Conservation (phyloP, 2,797 vertebrate genomes). For the Aeoliscus strigatus region DNA sequence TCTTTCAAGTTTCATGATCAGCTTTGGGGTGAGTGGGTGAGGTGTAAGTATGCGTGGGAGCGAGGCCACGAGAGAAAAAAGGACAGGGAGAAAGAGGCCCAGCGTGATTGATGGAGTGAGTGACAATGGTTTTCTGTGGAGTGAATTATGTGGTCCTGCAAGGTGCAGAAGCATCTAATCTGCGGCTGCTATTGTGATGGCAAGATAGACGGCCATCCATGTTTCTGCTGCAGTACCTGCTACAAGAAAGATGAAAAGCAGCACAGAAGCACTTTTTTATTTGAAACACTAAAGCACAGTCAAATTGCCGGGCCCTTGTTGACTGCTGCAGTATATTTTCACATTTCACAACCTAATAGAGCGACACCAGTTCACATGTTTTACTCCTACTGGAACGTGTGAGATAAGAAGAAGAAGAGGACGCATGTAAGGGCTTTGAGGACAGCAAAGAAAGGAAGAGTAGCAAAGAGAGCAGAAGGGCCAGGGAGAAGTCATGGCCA, state of each 20-base stretch:
- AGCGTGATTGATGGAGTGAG: slow-evolving; percentile 51
- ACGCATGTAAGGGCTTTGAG: not conserved
- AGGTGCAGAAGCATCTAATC: slow-evolving; percentile 53
- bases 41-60: slow-evolving; percentile 17
- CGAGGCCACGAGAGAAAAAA: slow-evolving; percentile 8
- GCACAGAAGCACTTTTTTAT: slow-evolving; percentile 11
- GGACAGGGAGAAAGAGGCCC: slow-evolving; percentile 10
- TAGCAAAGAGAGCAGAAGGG: slow-evolving; percentile 27
- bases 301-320: slow-evolving; percentile 14
- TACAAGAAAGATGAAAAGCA: slow-evolving; percentile 43
- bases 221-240: slow-evolving; percentile 44
- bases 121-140: slow-evolving; percentile 51
- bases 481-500: slow-evolving; percentile 60
- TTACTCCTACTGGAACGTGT: slow-evolving; percentile 10
- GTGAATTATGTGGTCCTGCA: slow-evolving; percentile 50
- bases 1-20: slow-evolving; percentile 61
- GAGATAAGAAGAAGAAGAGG: slow-evolving; percentile 2
- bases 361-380: not conserved
- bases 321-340: not conserved
- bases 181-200: slow-evolving; percentile 47
- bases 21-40: slow-evolving; percentile 22
- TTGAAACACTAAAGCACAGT: not conserved
- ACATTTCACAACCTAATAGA: slow-evolving; percentile 2
- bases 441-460: slow-evolving; percentile 15
- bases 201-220: slow-evolving; percentile 41